phyloP scores from a whole-genome alignment of 2,113 vertebrate species.

The Balaenoptera acutorostrata region DNA sequence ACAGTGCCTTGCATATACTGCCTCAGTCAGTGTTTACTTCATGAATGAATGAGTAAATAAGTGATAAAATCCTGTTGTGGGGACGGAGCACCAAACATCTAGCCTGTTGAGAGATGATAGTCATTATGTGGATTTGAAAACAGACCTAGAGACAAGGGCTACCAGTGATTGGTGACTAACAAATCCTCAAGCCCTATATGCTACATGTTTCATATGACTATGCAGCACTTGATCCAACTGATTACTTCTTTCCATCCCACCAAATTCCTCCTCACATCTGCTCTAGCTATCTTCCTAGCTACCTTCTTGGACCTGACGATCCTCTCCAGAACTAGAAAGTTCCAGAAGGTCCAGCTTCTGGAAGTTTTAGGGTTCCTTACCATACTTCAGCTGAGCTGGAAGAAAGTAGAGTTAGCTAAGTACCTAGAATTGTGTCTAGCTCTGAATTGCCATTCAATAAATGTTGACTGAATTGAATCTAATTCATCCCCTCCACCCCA shows the following conservation, averaged over 20 bases:
- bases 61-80: neutral
- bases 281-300: neutral
- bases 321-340: neutral
- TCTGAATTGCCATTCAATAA: neutral
- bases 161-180: neutral
- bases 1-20: neutral
- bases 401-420: neutral
- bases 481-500: neutral
- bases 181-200: neutral
- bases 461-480: neutral
- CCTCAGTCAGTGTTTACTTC: neutral
- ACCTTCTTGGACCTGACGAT: neutral
- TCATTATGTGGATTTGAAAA: neutral
- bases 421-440: neutral
- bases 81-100: neutral
- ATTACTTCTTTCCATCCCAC: neutral
- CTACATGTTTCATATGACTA: neutral
- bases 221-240: neutral
- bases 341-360: neutral
- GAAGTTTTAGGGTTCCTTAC: neutral
- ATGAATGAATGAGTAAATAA: neutral
- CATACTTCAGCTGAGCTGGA: neutral
- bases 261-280: neutral
- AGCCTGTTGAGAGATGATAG: neutral
- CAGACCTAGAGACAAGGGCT: neutral